Evolutionary conservation across 2,888 invertebrate species (phyloP), one percentile per base, ranked within the genome.

Genomic region (Sceliomorpha sp.): DNA sequence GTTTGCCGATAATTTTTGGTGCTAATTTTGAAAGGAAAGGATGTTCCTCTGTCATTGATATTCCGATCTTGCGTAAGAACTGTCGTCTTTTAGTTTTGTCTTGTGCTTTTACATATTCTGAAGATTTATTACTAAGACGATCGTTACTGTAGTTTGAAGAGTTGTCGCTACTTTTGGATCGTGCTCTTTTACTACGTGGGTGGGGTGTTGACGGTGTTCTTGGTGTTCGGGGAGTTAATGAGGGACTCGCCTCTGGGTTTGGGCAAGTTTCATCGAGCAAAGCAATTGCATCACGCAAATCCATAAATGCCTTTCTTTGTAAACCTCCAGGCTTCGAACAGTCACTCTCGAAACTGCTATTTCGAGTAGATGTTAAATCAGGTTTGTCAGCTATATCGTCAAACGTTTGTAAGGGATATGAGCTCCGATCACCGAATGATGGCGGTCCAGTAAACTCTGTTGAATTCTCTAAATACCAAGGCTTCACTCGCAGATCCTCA

Each of bases 151-250:
- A 86, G 47, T 84, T 87, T 1, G 84, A 86, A 0, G 87, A 85
- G 51, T 86, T 87, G 48, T 88, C 87, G 66, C 88, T 88, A 70
- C 87, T 87, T 70, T 87, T 88, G 0, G 88, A 88, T 9, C 87
- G 75, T 0, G 86, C 82, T 0, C 86, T 71, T 53, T 85, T 86
- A 39, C 75, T 86, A 0, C 83, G 71, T 1, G 84, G 80, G 27
- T 85, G 79, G 0, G 83, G 82, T 1, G 84, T 87, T n/a, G 83
- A 55, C 2, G 87, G 87, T 0, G 86, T 87, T 44, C 83, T 74
- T 0, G 87, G 87, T 0, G 86, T 86, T 53, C 80, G 71, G 4
- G 87, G 85, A 6, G 85, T 87, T 37, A 84, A 69, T n/a, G 83
- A 81, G 32, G 86, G 88, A 70, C 86, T 86, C 13, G 72, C 71